Evolutionary conservation across 2,888 invertebrate genomes (phyloP).

Genomic region (Microplitis deprimator): DNA sequence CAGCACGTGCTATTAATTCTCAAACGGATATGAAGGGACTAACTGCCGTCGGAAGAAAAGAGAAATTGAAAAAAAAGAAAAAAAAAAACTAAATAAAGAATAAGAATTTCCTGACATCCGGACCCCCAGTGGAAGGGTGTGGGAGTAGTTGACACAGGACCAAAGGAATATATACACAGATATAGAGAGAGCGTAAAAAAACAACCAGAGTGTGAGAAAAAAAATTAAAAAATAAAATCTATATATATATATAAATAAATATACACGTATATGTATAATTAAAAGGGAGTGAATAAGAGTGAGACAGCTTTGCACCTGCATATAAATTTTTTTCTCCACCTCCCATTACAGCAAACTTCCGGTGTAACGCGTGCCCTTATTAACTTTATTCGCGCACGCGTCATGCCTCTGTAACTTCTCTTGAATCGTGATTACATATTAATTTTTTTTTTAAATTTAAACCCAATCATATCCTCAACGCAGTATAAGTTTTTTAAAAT

Average conservation of each 20-base stretch:
- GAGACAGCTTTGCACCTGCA: slow-evolving; percentile 56
- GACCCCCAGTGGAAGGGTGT: slow-evolving; percentile 7
- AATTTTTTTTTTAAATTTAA: slow-evolving; percentile 21
- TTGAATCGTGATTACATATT: slow-evolving; percentile 24
- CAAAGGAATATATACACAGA: not conserved
- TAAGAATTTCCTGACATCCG: slow-evolving; percentile 34
- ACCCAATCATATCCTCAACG: not conserved
- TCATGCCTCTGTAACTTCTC: slow-evolving; percentile 49
- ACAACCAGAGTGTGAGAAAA: not conserved
- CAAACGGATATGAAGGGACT: slow-evolving; percentile 25
- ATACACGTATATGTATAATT: slow-evolving; percentile 12
- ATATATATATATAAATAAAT: not conserved
- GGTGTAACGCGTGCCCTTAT: slow-evolving; percentile 64
- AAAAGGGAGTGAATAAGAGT: slow-evolving; percentile 1
- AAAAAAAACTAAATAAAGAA: slow-evolving; percentile 14
- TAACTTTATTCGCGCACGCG: slow-evolving; percentile 56
- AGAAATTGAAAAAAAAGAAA: not conserved
- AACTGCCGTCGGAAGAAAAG: not conserved
- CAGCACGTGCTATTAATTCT: slow-evolving; percentile 37
- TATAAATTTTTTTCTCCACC: slow-evolving; percentile 30
- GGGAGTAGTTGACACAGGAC: slow-evolving; percentile 4
- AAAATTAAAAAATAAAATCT: not conserved
- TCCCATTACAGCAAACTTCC: slow-evolving; percentile 55
- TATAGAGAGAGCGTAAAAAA: not conserved
- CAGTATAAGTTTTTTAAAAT: not conserved